A percentile compares a stretch with the other conserved stretches of the same genome.
Evolutionary conservation across 2,888 invertebrate species (phyloP).

Genomic region (Cepaea hortensis): DNA sequence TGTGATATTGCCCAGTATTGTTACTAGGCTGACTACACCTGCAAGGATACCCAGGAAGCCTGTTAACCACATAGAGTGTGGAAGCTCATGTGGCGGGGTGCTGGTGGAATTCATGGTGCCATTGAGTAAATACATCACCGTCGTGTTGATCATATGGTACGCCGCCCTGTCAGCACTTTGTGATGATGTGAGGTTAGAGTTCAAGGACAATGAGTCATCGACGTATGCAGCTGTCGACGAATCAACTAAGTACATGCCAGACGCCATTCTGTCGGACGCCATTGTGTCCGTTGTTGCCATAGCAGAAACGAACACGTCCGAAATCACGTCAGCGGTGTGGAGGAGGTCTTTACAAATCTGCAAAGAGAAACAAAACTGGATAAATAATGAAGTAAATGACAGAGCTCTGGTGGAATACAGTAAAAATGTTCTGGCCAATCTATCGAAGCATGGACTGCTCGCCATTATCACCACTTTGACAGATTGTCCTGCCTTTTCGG

Average conservation of each 20-base stretch:
- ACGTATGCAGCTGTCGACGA: background rate
- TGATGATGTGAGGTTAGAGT: background rate
- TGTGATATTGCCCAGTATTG: slow-evolving; percentile 94
- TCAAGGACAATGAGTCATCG: background rate
- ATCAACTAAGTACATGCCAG: background rate
- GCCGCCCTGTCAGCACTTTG: background rate
- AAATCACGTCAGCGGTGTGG: background rate
- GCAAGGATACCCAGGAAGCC: slow-evolving; percentile 91
- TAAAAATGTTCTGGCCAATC: background rate
- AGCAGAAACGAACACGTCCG: too few relatives aligned
- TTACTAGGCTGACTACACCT: slow-evolving; percentile 91
- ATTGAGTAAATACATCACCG: slow-evolving; percentile 42
- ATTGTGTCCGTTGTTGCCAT: background rate
- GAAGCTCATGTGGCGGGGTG: slow-evolving; percentile 13
- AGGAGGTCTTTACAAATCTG: background rate
- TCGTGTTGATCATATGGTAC: background rate
- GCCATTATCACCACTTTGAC: background rate
- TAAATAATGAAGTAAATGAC: background rate
- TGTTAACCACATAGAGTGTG: slow-evolving; percentile 91
- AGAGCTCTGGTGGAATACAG: background rate
- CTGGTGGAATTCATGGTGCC: background rate
- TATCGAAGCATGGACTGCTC: background rate
- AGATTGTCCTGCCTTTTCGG: too few relatives aligned
- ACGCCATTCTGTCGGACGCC: background rate
- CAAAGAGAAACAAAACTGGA: background rate